These are phyloP conservation scores for Scaptomyza flava DNA, from an alignment of 2,888 invertebrate species.

Conservation along the genomic window DNA sequence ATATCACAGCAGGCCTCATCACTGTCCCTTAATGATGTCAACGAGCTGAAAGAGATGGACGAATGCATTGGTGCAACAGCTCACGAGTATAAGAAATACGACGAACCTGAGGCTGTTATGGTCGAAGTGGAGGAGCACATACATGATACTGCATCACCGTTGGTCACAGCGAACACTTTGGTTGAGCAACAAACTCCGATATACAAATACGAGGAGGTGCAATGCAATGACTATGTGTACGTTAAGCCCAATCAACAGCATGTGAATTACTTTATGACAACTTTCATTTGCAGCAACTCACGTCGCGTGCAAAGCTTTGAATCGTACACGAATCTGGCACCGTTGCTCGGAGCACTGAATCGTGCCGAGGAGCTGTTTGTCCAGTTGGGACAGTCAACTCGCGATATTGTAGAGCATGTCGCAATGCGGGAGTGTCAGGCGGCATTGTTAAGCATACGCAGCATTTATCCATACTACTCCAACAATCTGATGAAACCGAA, in stretches of 20 bases:
- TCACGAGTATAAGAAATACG: constrained; percentile 80
- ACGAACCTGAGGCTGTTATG: constrained; percentile 89
- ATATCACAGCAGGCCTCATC: constrained; percentile 90
- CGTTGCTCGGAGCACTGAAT: constrained; percentile 76
- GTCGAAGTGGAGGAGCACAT: constrained; percentile 93
- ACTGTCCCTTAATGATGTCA: constrained; percentile 89
- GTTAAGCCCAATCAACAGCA: constrained; percentile 19
- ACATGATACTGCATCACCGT: constrained; percentile 90
- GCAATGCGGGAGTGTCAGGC: constrained; percentile 73
- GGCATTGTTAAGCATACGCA: constrained; percentile 72
- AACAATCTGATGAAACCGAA: constrained; percentile 79
- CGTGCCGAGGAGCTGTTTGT: constrained; percentile 78
- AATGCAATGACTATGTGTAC: constrained; percentile 86
- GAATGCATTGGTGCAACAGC: constrained; percentile 79
- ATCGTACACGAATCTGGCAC: constrained; percentile 81
- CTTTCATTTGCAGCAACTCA: constrained; percentile 71
- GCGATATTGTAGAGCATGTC: constrained; percentile 71
- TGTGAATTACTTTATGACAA: background rate
- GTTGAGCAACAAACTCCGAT: constrained; percentile 89
- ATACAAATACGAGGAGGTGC: constrained; percentile 88
- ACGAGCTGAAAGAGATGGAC: constrained; percentile 87
- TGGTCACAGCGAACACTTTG: constrained; percentile 87
- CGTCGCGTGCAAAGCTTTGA: constrained; percentile 83
- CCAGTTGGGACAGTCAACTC: constrained; percentile 61
- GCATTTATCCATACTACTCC: constrained; percentile 79